Evolutionary conservation across 2,113 vertebrate genomes (phyloP).

Genomic region (Tinamus guttatus): DNA sequence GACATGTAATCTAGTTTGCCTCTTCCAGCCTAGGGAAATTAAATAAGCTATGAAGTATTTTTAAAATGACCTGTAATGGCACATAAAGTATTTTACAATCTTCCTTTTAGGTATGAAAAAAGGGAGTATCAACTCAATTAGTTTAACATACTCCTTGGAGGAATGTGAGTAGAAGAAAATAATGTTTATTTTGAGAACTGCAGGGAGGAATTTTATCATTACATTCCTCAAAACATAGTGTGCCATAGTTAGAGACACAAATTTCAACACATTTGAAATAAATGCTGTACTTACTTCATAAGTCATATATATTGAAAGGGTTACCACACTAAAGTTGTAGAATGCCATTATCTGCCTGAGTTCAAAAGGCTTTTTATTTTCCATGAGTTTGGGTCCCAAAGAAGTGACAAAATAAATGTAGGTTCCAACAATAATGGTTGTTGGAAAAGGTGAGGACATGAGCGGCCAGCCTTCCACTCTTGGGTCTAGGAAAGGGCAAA

Average conservation of each 20-base stretch:
- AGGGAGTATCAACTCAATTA: not conserved
- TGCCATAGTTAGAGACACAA: not conserved
- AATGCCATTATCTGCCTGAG: constrained; percentile 86
- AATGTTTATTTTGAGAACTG: not conserved
- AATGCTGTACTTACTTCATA: constrained; percentile 88
- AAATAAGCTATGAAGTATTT: not conserved
- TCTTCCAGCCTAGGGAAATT: not conserved
- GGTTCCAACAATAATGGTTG: constrained; percentile 84
- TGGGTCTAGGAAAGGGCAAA: constrained; percentile 77
- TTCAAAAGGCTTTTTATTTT: constrained; percentile 93
- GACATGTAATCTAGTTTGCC: not conserved
- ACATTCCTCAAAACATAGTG: not conserved
- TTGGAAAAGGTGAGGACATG: constrained; percentile 93
- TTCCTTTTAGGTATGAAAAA: not conserved
- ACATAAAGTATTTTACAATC: not conserved
- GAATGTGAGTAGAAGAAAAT: not conserved
- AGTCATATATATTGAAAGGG: constrained; percentile 91
- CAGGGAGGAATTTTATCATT: not conserved
- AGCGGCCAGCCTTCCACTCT: constrained; percentile 88
- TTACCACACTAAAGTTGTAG: constrained; percentile 93
- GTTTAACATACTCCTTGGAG: not conserved
- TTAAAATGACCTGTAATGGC: not conserved
- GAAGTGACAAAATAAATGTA: constrained; percentile 94
- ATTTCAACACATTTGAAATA: not conserved
- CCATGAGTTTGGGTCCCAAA: constrained; percentile 93